phyloP scores from a whole-genome alignment of 2,797 vertebrate genomes.

The Macroramphosus scolopax region DNA sequence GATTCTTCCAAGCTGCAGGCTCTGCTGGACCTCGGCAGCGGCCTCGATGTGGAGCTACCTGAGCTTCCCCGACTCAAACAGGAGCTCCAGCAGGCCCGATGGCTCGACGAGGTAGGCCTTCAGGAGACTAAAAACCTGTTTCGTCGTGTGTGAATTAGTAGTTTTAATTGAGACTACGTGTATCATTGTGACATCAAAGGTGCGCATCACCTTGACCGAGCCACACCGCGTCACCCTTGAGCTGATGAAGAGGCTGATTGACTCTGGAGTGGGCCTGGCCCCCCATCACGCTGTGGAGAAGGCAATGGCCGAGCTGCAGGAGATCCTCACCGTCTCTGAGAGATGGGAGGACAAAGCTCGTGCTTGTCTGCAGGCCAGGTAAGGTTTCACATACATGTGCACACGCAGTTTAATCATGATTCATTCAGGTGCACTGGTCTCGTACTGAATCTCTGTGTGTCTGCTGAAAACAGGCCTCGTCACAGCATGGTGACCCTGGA shows the following conservation, averaged over 20 bases:
- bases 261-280: constrained; percentile 94
- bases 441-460: constrained; percentile 1
- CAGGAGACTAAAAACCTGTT: neutral
- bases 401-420: no score
- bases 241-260: constrained; percentile 96
- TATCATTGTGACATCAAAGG: constrained; percentile 52
- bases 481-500: constrained; percentile 92
- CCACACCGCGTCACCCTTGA: constrained; percentile 93
- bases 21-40: constrained; percentile 90
- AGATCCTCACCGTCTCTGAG: constrained; percentile 95
- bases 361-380: constrained; percentile 94
- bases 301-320: constrained; percentile 97
- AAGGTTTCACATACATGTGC: no score
- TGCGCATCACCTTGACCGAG: constrained; percentile 88
- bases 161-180: neutral
- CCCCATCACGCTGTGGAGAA: constrained; percentile 98
- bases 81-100: constrained; percentile 95
- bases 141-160: neutral
- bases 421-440: no score
- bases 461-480: constrained; percentile 79
- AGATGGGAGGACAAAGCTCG: constrained; percentile 98
- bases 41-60: constrained; percentile 94
- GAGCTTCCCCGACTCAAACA: constrained; percentile 93
- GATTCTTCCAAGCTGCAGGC: constrained; percentile 94
- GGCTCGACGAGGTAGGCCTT: constrained; percentile 87